Base-by-base conservation (phyloP, 2,888 invertebrate genomes). In the Netelia virgata region DNA sequence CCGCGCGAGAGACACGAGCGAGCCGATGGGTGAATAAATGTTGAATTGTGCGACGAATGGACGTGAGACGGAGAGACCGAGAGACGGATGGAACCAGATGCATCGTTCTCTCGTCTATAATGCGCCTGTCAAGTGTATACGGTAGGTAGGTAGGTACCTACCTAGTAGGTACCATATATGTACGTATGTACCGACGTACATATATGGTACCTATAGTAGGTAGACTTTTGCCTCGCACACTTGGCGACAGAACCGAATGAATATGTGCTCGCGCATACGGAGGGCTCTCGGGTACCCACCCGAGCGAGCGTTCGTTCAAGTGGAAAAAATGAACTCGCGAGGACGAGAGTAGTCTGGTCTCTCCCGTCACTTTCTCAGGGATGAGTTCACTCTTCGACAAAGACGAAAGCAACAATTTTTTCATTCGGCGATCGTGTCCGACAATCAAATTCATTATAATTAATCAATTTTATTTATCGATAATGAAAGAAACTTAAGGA, bases 21-120 rank as follows among this genome's bases (percentile, higher is more conserved):
- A 70, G 76, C 77, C 59, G 81, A 82, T 75, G 70, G 66, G 53
- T 75, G 69, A 81, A 74, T 75, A 78, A 81, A 78, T 64, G 70
- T 61, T 61, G 36, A 50, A 72, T 43, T 73, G 61, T 43, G 68
- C 18, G 77, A 64, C 41, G 16, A 43, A 53, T 5, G 55, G 20
- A 8, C 10, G 23, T 47, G 23, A 43, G 50, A 16, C 14, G 14
- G 36, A 36, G 53, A 43, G 50, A 16, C 14, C 5, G 36, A 36
- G 53, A 76, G 69, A 14, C n/a, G 43, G 69, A 47, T 43, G 50
- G 18, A 36, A 11, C 3, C 28, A 14, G 14, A n/a, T 53, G 41
- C 41, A 69, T 69, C 43, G 14, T 11, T 63, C 10, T 43, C 20
- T n/a, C 23, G 16, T 69, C 20, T 72, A 55, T 57, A 36, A 36